Percentiles rank a stretch among this genome's conserved stretches.
Evolutionary conservation across 2,888 invertebrate genomes (phyloP).

Genomic region (Cerastis leucographa): DNA sequence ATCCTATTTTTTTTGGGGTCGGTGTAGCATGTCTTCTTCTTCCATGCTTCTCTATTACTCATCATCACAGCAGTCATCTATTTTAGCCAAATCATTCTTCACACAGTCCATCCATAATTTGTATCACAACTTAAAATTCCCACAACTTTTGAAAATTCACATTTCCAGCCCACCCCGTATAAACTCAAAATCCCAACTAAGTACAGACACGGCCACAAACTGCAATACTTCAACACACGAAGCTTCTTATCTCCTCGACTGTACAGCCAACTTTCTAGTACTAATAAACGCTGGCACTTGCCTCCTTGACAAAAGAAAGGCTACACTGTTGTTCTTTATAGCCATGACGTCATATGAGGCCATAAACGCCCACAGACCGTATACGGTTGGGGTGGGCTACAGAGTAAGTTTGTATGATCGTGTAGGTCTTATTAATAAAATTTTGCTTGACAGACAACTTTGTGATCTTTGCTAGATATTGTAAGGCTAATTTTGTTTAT

Average conservation of each 20-base stretch:
- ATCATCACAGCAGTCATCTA: too few species aligned
- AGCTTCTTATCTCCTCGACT: slow-evolving; percentile 49
- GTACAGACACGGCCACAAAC: slow-evolving; percentile 18
- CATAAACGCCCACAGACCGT: slow-evolving; percentile 14
- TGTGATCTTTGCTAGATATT: slow-evolving; percentile 7
- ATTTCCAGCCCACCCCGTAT: background rate
- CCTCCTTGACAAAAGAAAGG: slow-evolving; percentile 26
- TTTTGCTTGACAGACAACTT: slow-evolving; percentile 23
- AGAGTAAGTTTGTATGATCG: slow-evolving; percentile 32
- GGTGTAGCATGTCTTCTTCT: too few species aligned
- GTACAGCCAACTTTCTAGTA: slow-evolving; percentile 44
- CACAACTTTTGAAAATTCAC: background rate
- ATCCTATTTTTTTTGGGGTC: too few species aligned
- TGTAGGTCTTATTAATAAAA: slow-evolving; percentile 48
- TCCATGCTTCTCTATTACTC: too few species aligned
- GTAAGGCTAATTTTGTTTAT: background rate
- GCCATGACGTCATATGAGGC: slow-evolving; percentile 31
- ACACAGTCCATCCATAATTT: background rate
- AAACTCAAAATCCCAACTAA: background rate
- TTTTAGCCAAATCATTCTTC: too few species aligned
- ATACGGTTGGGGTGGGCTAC: background rate
- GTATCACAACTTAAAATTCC: background rate
- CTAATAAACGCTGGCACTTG: slow-evolving; percentile 50
- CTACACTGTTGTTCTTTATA: slow-evolving; percentile 48
- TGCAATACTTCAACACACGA: slow-evolving; percentile 28